Percentiles rank a stretch among this genome's conserved stretches.
phyloP scores from a whole-genome alignment of 2,113 vertebrate genomes.

The Phrynosoma platyrhinos region DNA sequence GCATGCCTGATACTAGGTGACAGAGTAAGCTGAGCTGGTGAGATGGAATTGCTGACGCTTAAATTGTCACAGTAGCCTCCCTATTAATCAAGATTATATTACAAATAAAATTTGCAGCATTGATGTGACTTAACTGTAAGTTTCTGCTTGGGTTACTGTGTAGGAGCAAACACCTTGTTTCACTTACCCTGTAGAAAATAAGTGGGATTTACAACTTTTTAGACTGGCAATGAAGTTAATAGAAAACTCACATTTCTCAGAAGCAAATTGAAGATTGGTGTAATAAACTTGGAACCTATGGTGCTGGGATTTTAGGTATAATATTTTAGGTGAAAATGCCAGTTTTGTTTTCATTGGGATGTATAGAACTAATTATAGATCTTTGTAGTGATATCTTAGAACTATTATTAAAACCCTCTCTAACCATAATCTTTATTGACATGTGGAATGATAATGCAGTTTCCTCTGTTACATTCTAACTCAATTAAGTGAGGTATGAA shows the following conservation, averaged over 20 bases:
- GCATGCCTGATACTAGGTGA: neutral
- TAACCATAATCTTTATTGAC: neutral
- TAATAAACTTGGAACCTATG: neutral
- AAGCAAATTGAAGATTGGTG: neutral
- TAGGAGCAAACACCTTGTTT: neutral
- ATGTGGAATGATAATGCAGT: neutral
- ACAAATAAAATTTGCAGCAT: neutral
- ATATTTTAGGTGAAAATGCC: neutral
- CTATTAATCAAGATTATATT: slow-evolving; percentile 1
- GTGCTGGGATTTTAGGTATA: neutral
- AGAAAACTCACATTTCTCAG: neutral
- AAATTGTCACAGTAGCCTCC: neutral
- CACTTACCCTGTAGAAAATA: neutral
- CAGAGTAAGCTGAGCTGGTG: neutral
- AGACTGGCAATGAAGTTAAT: neutral
- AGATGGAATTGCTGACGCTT: neutral
- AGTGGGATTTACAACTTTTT: no score
- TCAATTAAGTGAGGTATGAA: neutral
- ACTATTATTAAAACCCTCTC: neutral
- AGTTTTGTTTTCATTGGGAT: neutral
- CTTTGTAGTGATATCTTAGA: no score
- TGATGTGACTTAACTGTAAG: neutral
- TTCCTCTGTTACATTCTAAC: no score
- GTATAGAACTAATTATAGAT: no score
- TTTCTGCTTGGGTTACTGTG: neutral